Conservation (phyloP, 2,113 vertebrate species). For the Pipra filicauda region DNA sequence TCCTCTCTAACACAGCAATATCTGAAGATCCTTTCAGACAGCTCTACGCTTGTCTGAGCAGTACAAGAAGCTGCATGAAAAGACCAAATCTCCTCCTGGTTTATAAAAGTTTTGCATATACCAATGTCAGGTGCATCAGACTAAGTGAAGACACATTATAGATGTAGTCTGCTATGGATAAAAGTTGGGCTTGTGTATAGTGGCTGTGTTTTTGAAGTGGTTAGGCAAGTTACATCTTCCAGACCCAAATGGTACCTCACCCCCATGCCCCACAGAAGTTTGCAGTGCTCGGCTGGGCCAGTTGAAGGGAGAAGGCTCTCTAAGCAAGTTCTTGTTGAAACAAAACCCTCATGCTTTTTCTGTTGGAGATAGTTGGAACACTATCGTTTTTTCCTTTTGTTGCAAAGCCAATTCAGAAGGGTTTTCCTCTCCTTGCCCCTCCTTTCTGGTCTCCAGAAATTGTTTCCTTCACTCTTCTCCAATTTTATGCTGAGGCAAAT, state of each 20-base stretch:
- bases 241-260: not conserved
- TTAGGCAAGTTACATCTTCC: not conserved
- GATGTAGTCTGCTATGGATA: not conserved
- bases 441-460: not conserved
- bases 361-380: not conserved
- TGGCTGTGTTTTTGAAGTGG: not conserved
- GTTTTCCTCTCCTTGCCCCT: not conserved
- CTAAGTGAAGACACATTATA: not conserved
- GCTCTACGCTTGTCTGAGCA: not conserved
- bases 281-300: not conserved
- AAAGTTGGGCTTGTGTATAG: not conserved
- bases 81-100: not conserved
- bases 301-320: not conserved
- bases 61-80: not conserved
- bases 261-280: not conserved
- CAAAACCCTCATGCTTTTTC: not conserved
- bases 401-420: not conserved
- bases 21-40: not conserved
- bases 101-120: not conserved
- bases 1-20: not conserved
- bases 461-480: not conserved
- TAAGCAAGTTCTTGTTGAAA: not conserved
- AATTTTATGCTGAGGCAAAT: not conserved
- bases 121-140: not conserved
- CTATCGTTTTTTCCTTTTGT: not conserved